Evolutionary conservation across 2,113 vertebrate species (phyloP), one percentile per base, ranked within the genome.

Genomic region (Bubo blakistoni): DNA sequence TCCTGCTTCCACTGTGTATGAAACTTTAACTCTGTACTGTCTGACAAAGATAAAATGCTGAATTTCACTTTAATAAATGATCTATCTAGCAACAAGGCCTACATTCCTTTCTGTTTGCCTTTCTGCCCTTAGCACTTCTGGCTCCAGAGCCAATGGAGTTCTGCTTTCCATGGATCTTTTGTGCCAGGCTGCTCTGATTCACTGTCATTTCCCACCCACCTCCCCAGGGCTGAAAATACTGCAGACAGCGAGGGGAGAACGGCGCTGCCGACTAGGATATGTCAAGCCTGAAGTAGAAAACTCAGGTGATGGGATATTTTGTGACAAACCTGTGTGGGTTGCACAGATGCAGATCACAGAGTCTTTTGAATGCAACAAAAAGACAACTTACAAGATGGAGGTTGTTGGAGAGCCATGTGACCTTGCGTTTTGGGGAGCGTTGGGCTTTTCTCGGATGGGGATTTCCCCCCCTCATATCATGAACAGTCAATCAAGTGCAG

Each of bases 11-110:
- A 96, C 96, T 97, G 95, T 97, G 96, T 97, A 96, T 91, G 94
- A 97, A 92, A 98, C 93, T 97, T 94, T 95, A 97, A 97, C 93
- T 95, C 97, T 97, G 96, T 97, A 96, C 80, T 96, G 97, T 97
- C 96, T 95, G 94, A 96, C 92, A 95, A 96, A 96, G 97, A 96
- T 88, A 85, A 97, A 98, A 76, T 87, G 96, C 96, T 81, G 29
- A 97, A 95, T 96, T 97, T 95, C 77, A 94, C 97, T 98, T 98
- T 97, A 98, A 98, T 98, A 98, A 98, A 98, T 80, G 61, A 97
- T 97, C 96, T 97, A 95, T 97, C 97, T 96, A 98, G 90, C 97
- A 97, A 97, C 47, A 32, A 94, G 91, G 81, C 73, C 91, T 92
- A 51, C 21, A 29, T 78, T 82, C 54, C 84, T 74, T 83, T 67